phyloP scores from a whole-genome alignment of 2,888 invertebrate species.

The Xanthorhoe spadicearia region DNA sequence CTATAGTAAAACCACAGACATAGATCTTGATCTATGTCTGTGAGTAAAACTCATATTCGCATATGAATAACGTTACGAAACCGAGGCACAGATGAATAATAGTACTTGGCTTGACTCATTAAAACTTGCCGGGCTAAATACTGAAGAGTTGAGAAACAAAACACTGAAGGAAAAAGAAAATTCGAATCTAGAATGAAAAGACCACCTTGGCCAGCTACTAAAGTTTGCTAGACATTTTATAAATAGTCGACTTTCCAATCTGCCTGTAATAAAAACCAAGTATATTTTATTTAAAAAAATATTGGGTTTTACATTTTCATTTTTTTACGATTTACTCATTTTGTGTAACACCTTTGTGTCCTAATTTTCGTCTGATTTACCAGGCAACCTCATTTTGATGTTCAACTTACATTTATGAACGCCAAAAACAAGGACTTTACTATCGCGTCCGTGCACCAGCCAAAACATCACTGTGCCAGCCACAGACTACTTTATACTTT shows the following conservation, averaged over 20 bases:
- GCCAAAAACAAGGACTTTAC: conserved; percentile 66
- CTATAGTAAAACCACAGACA: too few species aligned
- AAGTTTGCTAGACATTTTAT: not conserved
- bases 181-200: conserved; percentile 54
- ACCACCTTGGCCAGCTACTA: conserved; percentile 18
- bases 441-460: conserved; percentile 38
- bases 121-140: conserved; percentile 47
- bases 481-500: conserved; percentile 7
- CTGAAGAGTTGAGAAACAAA: conserved; percentile 47
- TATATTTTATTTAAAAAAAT: too few species aligned
- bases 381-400: conserved; percentile 26
- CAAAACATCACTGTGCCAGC: not conserved
- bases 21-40: too few species aligned
- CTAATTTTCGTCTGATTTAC: conserved; percentile 38
- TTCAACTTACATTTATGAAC: conserved; percentile 59
- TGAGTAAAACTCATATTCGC: conserved; percentile 32
- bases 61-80: conserved; percentile 38
- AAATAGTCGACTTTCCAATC: too few species aligned
- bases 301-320: too few species aligned
- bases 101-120: conserved; percentile 47
- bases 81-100: conserved; percentile 20
- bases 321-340: too few species aligned
- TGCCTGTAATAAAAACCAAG: too few species aligned
- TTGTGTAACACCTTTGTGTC: too few species aligned
- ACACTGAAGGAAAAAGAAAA: conserved; percentile 51